Evolutionary conservation across 23 tunicate genomes (phyloP).

Genomic region (Halocynthia aurantium): DNA sequence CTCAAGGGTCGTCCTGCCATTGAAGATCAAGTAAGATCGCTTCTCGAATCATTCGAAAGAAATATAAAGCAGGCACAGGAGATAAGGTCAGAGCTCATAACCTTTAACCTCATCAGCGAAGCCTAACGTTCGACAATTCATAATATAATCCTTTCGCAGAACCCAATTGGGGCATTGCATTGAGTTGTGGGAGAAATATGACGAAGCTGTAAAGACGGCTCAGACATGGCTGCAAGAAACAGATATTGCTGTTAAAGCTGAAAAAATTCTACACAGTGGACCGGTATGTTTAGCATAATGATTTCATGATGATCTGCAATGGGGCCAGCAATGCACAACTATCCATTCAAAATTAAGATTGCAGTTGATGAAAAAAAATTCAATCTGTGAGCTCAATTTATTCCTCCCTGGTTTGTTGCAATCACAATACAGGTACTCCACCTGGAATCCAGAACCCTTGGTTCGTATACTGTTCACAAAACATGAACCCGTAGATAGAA

Average conservation of each 20-base stretch:
- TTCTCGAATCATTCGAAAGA: slow-evolving; percentile 45
- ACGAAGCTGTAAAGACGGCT: slow-evolving; percentile 50
- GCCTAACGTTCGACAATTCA: neutral
- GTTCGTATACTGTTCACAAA: no score
- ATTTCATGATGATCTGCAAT: no score
- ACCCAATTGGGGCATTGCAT: slow-evolving; percentile 41
- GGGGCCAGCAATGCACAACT: no score
- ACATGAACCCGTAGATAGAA: no score
- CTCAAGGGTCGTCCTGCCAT: slow-evolving; percentile 51
- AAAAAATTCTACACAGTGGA: slow-evolving; percentile 21
- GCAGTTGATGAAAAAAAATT: no score
- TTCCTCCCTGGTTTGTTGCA: no score
- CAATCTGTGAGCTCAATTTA: no score
- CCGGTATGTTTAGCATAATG: neutral
- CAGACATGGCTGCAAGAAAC: slow-evolving; percentile 62
- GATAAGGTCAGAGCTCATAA: slow-evolving; percentile 34
- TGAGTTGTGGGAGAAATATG: slow-evolving; percentile 66
- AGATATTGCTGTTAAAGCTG: slow-evolving; percentile 31
- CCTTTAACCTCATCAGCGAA: neutral
- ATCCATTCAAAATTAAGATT: no score
- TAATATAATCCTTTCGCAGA: slow-evolving; percentile 7
- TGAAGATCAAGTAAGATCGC: slow-evolving; percentile 28
- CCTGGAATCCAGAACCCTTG: no score
- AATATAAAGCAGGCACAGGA: slow-evolving; percentile 24
- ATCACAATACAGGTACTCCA: no score